phyloP scores from a whole-genome alignment of 2,113 vertebrate genomes.

The Grantiella picta region DNA sequence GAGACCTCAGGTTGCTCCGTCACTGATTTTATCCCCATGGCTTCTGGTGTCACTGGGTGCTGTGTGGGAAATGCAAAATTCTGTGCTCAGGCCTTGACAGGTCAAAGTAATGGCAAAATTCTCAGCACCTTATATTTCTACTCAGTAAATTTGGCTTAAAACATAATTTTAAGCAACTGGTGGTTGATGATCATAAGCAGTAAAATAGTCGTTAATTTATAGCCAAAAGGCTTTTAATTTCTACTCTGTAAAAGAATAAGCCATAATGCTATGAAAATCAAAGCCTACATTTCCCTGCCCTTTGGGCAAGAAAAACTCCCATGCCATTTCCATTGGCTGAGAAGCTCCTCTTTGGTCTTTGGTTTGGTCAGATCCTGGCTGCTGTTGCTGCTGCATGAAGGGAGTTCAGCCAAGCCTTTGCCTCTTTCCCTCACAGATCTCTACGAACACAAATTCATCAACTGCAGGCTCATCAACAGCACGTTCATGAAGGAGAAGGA shows the following conservation, averaged over 20 bases:
- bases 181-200: neutral
- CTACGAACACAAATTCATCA: conserved; percentile 88
- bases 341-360: neutral
- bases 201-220: neutral
- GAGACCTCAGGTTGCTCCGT: neutral
- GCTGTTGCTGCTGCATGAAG: neutral
- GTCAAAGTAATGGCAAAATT: neutral
- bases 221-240: neutral
- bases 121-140: neutral
- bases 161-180: neutral
- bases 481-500: conserved; percentile 84
- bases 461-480: conserved; percentile 85
- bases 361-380: neutral
- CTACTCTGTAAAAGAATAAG: neutral
- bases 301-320: neutral
- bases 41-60: neutral
- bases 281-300: neutral
- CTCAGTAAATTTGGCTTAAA: neutral
- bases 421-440: conserved; percentile 77
- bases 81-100: neutral
- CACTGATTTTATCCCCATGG: neutral
- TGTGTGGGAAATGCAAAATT: neutral
- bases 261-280: neutral
- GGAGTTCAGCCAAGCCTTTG: neutral
- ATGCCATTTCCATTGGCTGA: neutral